phyloP scores from a whole-genome alignment of 2,797 vertebrate genomes.

The Todus mexicanus region DNA sequence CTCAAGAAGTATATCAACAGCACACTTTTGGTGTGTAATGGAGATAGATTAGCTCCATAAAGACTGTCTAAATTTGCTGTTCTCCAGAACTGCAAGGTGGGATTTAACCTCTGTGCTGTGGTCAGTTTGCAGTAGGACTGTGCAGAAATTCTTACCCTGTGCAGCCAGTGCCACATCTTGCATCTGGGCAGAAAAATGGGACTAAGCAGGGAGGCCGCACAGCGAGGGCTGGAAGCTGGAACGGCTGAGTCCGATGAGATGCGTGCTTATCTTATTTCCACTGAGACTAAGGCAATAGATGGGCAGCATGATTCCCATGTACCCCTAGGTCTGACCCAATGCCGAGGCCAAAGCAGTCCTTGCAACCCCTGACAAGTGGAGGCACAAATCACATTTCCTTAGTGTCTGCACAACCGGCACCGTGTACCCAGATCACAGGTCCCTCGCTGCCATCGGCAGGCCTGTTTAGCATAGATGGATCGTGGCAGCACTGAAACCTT shows the following conservation, averaged over 20 bases:
- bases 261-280: not conserved
- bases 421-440: not conserved
- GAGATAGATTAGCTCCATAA: not conserved
- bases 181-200: not conserved
- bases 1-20: not conserved
- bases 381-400: not conserved
- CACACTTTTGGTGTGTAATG: not conserved
- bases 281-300: not conserved
- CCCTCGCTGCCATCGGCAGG: not conserved
- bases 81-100: not conserved
- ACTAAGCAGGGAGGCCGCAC: not conserved
- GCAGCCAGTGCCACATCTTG: accelerated
- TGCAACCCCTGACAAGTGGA: not conserved
- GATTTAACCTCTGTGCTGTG: not conserved
- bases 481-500: not conserved
- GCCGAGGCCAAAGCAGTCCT: not conserved
- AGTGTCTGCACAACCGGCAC: not conserved
- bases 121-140: accelerated
- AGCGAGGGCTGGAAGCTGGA: not conserved
- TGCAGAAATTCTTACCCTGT: not conserved
- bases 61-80: not conserved
- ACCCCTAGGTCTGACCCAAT: not conserved
- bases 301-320: not conserved
- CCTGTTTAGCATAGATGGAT: not conserved
- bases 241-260: not conserved